Evolutionary conservation across 2,113 vertebrate genomes (phyloP).

Genomic region (Gallinago paraguaiae): DNA sequence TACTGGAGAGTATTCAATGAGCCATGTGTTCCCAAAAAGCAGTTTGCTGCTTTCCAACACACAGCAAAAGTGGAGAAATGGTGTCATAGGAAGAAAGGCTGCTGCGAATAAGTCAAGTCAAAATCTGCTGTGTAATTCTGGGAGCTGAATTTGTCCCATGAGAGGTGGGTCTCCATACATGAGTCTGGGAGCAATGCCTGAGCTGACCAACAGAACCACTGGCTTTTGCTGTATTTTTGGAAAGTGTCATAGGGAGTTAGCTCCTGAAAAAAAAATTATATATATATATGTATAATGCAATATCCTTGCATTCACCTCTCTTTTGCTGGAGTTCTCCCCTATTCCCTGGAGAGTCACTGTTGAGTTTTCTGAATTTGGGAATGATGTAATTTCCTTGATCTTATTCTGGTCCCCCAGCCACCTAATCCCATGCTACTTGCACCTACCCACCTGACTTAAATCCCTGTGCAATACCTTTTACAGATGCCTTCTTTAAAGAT

Average conservation of each 20-base stretch:
- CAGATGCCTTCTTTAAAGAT: conserved; percentile 55
- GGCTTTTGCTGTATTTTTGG: background rate
- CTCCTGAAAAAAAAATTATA: background rate
- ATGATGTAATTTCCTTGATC: background rate
- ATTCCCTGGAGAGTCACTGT: background rate
- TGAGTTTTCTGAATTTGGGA: background rate
- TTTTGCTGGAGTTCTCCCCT: background rate
- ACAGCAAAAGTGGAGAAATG: background rate
- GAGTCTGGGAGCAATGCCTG: background rate
- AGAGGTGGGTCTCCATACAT: accelerated
- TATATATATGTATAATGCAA: background rate
- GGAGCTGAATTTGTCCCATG: background rate
- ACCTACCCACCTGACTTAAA: conserved; percentile 30
- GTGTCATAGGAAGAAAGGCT: background rate
- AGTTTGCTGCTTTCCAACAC: background rate
- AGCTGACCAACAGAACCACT: background rate
- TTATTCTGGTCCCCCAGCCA: background rate
- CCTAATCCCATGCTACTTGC: conserved; percentile 56
- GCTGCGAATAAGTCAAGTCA: background rate
- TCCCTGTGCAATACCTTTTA: conserved; percentile 45
- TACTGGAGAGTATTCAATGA: background rate
- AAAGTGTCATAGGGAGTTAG: background rate
- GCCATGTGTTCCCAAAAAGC: background rate
- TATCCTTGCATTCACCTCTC: background rate
- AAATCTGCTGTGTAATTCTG: background rate